Evolutionary conservation across 2,888 invertebrate species (phyloP), one percentile per base, ranked within the genome.

Genomic region (Ochlodes sylvanus): DNA sequence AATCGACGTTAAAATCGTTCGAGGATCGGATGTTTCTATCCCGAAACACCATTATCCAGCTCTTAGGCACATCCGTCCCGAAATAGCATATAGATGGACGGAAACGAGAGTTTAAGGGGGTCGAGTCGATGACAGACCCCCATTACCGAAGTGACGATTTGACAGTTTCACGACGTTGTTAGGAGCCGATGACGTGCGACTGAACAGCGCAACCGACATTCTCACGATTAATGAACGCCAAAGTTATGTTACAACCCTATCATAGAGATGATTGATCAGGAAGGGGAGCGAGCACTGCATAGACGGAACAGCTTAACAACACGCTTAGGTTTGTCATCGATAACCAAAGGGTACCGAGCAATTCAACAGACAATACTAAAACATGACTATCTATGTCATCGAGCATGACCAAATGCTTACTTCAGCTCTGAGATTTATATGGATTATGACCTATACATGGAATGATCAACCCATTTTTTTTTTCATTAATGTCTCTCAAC

Each of bases 131-230:
- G 92, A 92, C 89, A 87, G 86, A 88, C 81, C 80, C 85, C 88
- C 87, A 92, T 92, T 92, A 92, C 82, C 76, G 77, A 79, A 78
- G 89, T 90, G 91, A 89, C 84, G 89, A 90, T 83, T 82, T 85
- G 89, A 90, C 86, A 84, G 83, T 80, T 84, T 82, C 82, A 81
- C 82, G 80, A 85, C 79, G 79, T 76, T 78, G 83, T 83, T 76
- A 79, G 78, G 74, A 79, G 75, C 77, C 74, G 85, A 79, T 78
- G 83, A 87, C 83, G 83, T 80, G 80, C 71, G 79, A 83, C 75
- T 75, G 79, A 75, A 78, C 79, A 79, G 77, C 76, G 79, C 84
- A 80, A 78, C 79, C 71, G 75, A 78, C 76, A 77, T 87, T 90
- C 89, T 85, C 89, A 90, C 88, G 88, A 81, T 78, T 78, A 74